Percentiles rank a stretch among this genome's conserved stretches.
These are phyloP conservation scores for Tribolium freemani DNA, from an alignment of 2,888 invertebrate genomes.

Conservation along the genomic window DNA sequence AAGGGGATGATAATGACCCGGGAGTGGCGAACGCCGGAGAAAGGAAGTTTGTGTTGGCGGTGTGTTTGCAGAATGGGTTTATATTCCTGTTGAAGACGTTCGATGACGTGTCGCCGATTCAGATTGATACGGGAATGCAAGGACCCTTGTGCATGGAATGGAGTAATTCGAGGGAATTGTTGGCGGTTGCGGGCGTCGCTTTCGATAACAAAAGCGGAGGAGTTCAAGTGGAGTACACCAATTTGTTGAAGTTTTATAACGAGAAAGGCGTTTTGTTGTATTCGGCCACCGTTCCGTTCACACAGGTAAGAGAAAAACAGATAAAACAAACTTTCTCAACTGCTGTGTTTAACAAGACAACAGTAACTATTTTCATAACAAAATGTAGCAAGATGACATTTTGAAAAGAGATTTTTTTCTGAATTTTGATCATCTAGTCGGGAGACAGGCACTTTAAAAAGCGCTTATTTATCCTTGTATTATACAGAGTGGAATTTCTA, in stretches of 20 bases:
- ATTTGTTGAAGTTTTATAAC: conserved; percentile 92
- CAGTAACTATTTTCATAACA: no score
- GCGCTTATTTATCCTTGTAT: no score
- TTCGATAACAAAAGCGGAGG: conserved; percentile 63
- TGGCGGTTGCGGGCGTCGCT: conserved; percentile 90
- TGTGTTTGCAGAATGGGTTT: conserved; percentile 90
- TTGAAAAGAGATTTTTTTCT: no score
- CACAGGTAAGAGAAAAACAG: no score
- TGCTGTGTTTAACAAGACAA: no score
- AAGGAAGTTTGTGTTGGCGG: conserved; percentile 84
- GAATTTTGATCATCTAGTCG: no score
- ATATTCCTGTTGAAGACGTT: conserved; percentile 91
- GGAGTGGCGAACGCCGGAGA: conserved; percentile 72
- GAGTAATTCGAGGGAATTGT: conserved; percentile 93
- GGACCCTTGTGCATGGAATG: conserved; percentile 93
- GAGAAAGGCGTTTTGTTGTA: conserved; percentile 87
- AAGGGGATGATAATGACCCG: conserved; percentile 82
- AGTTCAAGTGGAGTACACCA: conserved; percentile 75
- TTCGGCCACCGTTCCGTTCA: conserved; percentile 83
- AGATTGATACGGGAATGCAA: conserved; percentile 85
- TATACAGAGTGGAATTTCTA: no score
- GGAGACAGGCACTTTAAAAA: no score
- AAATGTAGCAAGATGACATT: no score
- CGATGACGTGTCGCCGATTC: conserved; percentile 93
- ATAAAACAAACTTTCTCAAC: no score